These are phyloP conservation scores for Saccopteryx leptura DNA, from an alignment of 2,113 vertebrate species.

Conservation along the genomic window DNA sequence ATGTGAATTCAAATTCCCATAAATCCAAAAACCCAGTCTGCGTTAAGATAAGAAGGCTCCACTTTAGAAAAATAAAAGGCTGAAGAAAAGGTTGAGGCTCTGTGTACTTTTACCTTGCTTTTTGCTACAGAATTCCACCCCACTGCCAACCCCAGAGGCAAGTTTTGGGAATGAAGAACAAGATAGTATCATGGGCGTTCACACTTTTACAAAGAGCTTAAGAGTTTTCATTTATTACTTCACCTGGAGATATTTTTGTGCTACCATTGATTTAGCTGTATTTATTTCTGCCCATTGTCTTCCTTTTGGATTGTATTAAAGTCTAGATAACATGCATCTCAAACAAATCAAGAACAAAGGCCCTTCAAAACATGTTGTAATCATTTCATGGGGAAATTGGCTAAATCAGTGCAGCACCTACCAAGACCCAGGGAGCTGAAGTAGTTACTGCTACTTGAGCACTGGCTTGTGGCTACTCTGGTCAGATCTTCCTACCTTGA, in stretches of 20 bases:
- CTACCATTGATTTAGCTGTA: constrained; percentile 12
- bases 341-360: constrained; percentile 71
- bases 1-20: neutral
- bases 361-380: constrained; percentile 20
- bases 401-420: constrained; percentile 41
- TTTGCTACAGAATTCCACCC: neutral
- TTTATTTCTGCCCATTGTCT: neutral
- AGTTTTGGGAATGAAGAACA: neutral
- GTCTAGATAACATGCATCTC: constrained; percentile 32
- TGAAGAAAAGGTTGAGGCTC: neutral
- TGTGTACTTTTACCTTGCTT: neutral
- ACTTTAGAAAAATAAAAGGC: neutral
- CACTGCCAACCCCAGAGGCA: neutral
- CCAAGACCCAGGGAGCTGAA: neutral
- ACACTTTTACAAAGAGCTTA: constrained; percentile 4
- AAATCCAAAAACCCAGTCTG: neutral
- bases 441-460: neutral
- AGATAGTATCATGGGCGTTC: neutral
- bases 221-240: constrained; percentile 43
- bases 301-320: constrained; percentile 29
- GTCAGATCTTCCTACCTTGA: constrained; percentile 8
- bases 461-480: neutral
- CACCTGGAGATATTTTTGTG: constrained; percentile 52
- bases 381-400: constrained; percentile 23
- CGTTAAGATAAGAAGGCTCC: neutral